Base-by-base conservation (phyloP, 2,888 invertebrate species). In the Amphipyra berbera region DNA sequence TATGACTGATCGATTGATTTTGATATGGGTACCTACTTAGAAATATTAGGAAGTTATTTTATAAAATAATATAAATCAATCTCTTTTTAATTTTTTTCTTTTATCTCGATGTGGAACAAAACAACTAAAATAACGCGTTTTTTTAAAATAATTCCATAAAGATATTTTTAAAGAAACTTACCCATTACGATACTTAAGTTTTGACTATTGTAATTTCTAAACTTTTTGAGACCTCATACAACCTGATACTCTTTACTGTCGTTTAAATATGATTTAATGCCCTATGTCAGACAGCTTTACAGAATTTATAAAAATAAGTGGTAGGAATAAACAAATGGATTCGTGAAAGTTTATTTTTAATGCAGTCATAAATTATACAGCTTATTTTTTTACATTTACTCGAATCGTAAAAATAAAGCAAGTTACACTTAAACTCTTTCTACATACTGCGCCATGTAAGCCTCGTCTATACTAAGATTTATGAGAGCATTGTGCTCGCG, bases 401-500 rank as follows among this genome's bases (percentile, higher is more conserved):
- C 13, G 21, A 52, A 67, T 61, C 50, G 42, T 63, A 63, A 56
- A 63, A 52, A 41, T 50, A 59, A 64, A 35, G 45, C 57, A 62
- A 47, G 48, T 49, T 42, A 54, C n/a, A n/a, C 37, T 61, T 40
- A 41, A 53, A 35, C 33, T 42, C 47, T 53, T 57, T 69, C 7
- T 33, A 46, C 49, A 40, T 21, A 53, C 45, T 46, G n/a, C 48
- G 44, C 12, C 88, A 90, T 91, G 85, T 90, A 84, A 90, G 59
- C 88, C 85, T 6, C 40, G 63, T 67, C 63, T 75, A 64, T 61
- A 69, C 61, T 70, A 91, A 93, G 93, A 93, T 93, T 94, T 92
- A 93, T 90, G 92, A 82, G 84, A 83, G 77, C 84, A 87, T 88
- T 87, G 84, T 84, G 86, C 85, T 88, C 84, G 83, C 84, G 82